Evolutionary conservation across 2,113 vertebrate genomes (phyloP).

Genomic region (Anser cygnoides): DNA sequence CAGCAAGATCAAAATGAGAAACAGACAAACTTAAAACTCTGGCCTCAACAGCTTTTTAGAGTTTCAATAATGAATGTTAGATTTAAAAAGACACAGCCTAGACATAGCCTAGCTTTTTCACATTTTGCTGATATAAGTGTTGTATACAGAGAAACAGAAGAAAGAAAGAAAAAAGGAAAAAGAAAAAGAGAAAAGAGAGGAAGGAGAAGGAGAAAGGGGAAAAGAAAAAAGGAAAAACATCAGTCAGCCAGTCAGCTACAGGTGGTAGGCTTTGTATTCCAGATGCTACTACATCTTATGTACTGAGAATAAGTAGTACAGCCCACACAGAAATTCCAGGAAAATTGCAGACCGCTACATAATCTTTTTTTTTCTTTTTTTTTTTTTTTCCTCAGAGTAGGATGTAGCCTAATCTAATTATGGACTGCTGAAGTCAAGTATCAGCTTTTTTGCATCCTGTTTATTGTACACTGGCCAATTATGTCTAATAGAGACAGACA

Average conservation of each 20-base stretch:
- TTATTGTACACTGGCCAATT: constrained; percentile 54
- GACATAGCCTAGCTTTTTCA: not conserved
- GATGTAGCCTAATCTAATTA: constrained; percentile 56
- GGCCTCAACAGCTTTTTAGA: not conserved
- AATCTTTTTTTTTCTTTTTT: not conserved
- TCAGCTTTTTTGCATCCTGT: constrained; percentile 56
- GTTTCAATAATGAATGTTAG: not conserved
- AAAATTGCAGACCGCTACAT: constrained; percentile 27
- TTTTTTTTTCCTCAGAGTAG: not conserved
- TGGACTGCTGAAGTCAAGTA: not conserved
- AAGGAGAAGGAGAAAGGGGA: not conserved
- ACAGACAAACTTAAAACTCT: not conserved
- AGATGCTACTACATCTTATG: not conserved
- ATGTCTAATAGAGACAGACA: constrained; percentile 32
- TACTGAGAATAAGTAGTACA: not conserved
- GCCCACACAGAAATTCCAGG: constrained; percentile 25
- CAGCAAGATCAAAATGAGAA: not conserved
- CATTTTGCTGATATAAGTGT: not conserved
- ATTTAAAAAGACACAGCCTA: not conserved
- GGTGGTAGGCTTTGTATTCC: not conserved
- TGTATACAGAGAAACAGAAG: not conserved
- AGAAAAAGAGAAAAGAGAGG: not conserved
- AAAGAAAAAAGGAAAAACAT: not conserved
- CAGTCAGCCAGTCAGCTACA: not conserved
- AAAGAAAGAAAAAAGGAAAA: not conserved